A percentile compares a stretch with the other conserved stretches of the same genome.
Evolutionary conservation across 2,888 invertebrate species (phyloP).

Genomic region (Ganaspis brasiliensis): DNA sequence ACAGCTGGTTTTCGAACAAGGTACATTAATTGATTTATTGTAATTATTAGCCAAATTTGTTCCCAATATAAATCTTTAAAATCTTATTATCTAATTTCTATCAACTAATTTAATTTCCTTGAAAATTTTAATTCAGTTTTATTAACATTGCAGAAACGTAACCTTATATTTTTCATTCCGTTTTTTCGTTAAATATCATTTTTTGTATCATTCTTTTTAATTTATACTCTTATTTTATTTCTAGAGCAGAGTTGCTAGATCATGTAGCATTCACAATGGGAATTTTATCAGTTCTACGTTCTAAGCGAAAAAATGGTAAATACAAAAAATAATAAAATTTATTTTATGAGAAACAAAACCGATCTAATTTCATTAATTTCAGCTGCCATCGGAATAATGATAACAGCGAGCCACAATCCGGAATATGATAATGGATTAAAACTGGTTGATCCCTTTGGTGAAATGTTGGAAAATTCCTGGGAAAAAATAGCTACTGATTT

Average conservation of each 20-base stretch:
- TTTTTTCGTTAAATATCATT: too few species aligned
- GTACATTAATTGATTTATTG: slow-evolving; percentile 83
- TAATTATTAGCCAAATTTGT: too few species aligned
- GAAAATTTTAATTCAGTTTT: too few species aligned
- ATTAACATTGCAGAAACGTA: too few species aligned
- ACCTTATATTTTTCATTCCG: too few species aligned
- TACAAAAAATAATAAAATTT: slow-evolving; percentile 5
- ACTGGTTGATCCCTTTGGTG: slow-evolving; percentile 96
- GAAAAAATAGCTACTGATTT: slow-evolving; percentile 93
- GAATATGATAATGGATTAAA: slow-evolving; percentile 98
- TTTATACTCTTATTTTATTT: slow-evolving; percentile 69
- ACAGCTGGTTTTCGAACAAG: slow-evolving; percentile 93
- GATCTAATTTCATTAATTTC: slow-evolving; percentile 60
- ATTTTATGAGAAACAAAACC: not conserved
- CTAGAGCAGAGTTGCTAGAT: slow-evolving; percentile 91
- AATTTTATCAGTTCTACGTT: slow-evolving; percentile 93
- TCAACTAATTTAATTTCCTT: too few species aligned
- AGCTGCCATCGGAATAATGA: slow-evolving; percentile 97
- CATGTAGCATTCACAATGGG: slow-evolving; percentile 98
- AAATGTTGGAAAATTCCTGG: slow-evolving; percentile 97
- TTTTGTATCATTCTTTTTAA: too few species aligned
- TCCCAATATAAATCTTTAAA: too few species aligned
- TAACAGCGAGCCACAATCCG: slow-evolving; percentile 99
- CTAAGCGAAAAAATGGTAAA: slow-evolving; percentile 89
- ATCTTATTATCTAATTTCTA: too few species aligned